Percentiles rank a stretch among this genome's conserved stretches.
These are phyloP conservation scores for Listrodromus nycthemerus DNA, from an alignment of 2,888 invertebrate genomes.

Conservation along the genomic window DNA sequence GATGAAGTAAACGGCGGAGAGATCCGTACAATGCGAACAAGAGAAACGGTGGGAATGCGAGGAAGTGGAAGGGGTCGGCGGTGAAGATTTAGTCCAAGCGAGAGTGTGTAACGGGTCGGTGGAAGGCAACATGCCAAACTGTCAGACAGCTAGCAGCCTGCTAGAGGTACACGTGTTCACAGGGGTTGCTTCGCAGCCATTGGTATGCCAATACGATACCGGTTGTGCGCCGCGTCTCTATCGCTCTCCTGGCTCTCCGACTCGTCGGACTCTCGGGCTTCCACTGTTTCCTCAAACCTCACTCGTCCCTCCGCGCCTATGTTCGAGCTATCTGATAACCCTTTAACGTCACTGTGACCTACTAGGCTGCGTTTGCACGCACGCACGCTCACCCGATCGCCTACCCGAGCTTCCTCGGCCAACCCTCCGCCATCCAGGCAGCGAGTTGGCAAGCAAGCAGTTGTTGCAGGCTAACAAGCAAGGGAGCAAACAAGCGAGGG, in stretches of 20 bases:
- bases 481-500: conserved; percentile 45
- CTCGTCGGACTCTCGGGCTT: conserved; percentile 32
- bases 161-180: conserved; percentile 74
- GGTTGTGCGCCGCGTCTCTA: conserved; percentile 47
- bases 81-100: conserved; percentile 14
- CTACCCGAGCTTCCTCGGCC: conserved; percentile 52
- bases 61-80: conserved; percentile 33
- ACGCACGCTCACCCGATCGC: conserved; percentile 66
- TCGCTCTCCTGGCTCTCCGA: conserved; percentile 41
- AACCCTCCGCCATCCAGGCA: conserved; percentile 55
- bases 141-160: conserved; percentile 77
- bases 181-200: conserved; percentile 58
- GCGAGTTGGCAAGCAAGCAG: conserved; percentile 51
- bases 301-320: conserved; percentile 45
- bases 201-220: conserved; percentile 76
- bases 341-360: conserved; percentile 78
- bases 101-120: conserved; percentile 67
- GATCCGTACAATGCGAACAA: conserved; percentile 33
- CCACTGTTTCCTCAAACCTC: conserved; percentile 41
- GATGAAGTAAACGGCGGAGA: conserved; percentile 14
- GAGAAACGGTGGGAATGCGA: conserved; percentile 66
- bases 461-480: conserved; percentile 33
- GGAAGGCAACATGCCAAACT: conserved; percentile 81
- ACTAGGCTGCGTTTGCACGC: conserved; percentile 76
- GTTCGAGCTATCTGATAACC: conserved; percentile 76